Conservation (phyloP, 2,113 vertebrate genomes). For the Mystacornis crossleyi region DNA sequence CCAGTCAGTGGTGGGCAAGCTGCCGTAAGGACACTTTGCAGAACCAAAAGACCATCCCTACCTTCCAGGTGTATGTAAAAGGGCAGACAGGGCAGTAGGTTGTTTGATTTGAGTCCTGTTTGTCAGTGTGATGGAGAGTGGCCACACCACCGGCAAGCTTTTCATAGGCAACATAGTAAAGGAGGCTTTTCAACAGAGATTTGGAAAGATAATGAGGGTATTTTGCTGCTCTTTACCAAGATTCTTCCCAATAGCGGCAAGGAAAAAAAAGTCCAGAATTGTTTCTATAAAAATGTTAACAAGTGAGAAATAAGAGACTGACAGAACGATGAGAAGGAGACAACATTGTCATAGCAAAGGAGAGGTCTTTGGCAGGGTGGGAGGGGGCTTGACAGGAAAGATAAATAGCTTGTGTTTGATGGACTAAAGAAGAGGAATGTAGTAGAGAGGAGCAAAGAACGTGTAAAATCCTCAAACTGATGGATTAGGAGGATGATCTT, state of each 20-base stretch:
- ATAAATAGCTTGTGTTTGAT: conserved; percentile 35
- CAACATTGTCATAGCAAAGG: conserved; percentile 13
- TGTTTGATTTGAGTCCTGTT: neutral
- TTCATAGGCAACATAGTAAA: neutral
- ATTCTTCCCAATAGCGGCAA: neutral
- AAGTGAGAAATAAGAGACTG: conserved; percentile 25
- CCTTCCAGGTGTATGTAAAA: neutral
- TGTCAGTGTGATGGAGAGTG: neutral
- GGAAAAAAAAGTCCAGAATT: neutral
- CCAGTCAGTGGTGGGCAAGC: neutral
- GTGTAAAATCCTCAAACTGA: neutral
- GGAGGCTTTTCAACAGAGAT: neutral
- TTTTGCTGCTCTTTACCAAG: neutral
- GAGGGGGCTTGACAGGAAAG: conserved; percentile 30
- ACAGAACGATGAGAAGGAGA: conserved; percentile 26
- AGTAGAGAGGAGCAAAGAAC: conserved; percentile 1
- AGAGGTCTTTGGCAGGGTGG: conserved; percentile 19
- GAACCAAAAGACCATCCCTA: neutral
- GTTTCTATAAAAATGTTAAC: conserved; percentile 36
- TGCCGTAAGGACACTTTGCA: neutral
- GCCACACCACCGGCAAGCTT: neutral
- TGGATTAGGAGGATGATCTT: conserved; percentile 25
- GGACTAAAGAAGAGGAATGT: neutral
- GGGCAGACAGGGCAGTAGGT: neutral
- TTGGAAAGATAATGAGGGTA: neutral